Evolutionary conservation across 2,113 vertebrate genomes (phyloP).

Genomic region (Pluvialis apricaria): DNA sequence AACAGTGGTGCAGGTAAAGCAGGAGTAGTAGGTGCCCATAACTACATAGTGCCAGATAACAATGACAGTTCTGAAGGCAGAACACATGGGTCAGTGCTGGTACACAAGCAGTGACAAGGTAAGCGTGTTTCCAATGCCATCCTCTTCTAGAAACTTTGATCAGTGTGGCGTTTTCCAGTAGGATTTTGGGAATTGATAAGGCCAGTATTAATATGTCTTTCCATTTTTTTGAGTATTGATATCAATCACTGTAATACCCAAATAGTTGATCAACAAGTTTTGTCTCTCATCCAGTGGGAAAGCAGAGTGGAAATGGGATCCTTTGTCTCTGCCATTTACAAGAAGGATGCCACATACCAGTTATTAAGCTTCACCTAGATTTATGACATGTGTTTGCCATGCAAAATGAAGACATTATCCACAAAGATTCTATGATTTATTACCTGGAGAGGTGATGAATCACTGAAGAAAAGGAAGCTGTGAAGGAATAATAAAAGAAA

Average conservation of each 20-base stretch:
- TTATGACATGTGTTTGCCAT: constrained; percentile 26
- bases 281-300: not conserved
- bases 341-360: not conserved
- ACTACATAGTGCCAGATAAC: not conserved
- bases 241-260: not conserved
- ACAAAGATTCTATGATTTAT: constrained; percentile 42
- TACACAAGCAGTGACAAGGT: not conserved
- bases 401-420: constrained; percentile 53
- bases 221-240: not conserved
- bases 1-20: not conserved
- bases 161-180: not conserved
- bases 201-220: not conserved
- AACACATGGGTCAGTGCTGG: not conserved
- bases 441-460: constrained; percentile 3
- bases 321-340: constrained; percentile 6
- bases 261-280: not conserved
- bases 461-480: constrained; percentile 14
- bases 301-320: not conserved
- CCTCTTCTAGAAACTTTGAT: not conserved
- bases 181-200: not conserved
- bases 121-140: not conserved
- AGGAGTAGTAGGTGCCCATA: not conserved
- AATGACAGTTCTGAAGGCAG: not conserved
- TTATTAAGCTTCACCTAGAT: constrained; percentile 37
- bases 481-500: not conserved